phyloP scores from a whole-genome alignment of 2,888 invertebrate species.

The Calliopum simillimum region DNA sequence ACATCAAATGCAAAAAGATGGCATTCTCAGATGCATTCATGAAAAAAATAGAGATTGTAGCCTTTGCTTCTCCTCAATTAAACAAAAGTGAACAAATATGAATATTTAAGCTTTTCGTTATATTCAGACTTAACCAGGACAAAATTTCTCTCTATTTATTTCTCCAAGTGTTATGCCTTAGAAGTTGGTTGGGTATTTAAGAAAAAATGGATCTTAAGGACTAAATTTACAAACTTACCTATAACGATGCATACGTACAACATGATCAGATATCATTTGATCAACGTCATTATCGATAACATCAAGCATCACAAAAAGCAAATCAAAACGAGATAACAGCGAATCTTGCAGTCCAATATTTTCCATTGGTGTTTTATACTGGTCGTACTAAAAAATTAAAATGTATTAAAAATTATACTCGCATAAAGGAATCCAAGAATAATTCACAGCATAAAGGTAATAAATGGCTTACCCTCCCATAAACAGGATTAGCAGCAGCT shows the following conservation, averaged over 20 bases:
- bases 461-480: slow-evolving; percentile 80
- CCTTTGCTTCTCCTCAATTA: no score
- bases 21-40: no score
- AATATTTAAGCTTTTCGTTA: no score
- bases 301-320: slow-evolving; percentile 97
- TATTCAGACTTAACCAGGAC: no score
- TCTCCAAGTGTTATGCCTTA: no score
- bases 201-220: neutral
- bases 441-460: neutral
- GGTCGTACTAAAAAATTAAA: slow-evolving; percentile 83
- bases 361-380: slow-evolving; percentile 99
- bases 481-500: slow-evolving; percentile 99
- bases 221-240: slow-evolving; percentile 67
- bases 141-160: no score
- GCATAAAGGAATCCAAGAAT: no score
- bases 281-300: slow-evolving; percentile 91
- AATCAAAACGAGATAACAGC: slow-evolving; percentile 95
- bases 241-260: slow-evolving; percentile 96
- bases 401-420: no score
- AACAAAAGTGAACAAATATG: no score
- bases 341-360: slow-evolving; percentile 99
- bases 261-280: slow-evolving; percentile 94
- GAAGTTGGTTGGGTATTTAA: no score
- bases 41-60: no score
- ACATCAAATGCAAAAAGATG: no score